Base-by-base conservation (phyloP, 2,113 vertebrate species). In the Plotosus lineatus region DNA sequence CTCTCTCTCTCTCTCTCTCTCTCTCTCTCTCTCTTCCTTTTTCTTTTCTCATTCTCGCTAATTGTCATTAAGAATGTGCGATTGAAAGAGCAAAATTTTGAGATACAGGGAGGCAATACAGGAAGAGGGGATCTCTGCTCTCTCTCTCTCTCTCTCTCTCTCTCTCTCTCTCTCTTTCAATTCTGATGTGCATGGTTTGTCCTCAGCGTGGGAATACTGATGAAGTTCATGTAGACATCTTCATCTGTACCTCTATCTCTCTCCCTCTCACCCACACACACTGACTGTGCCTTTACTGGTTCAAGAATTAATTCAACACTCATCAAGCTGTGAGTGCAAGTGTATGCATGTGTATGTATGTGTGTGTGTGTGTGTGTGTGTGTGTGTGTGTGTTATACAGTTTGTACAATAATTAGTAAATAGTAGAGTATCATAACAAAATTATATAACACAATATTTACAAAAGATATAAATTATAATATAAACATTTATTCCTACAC, bases 361-460 rank as follows among this genome's bases (percentile, higher is more conserved):
- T 81, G 61, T 69, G 77, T 53, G 63, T 56, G 63, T 79, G 77
- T 79, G 48, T 66, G 77, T 77, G 56, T 63, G 75, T 53, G 63
- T 38, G 61, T 68, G 77, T 55, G 21, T 69, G 33, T 68, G 31
- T 61, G 46, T 38, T 8, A 33, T 60, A 60, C 12, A 31, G 11
- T 61, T 61, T 61, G 15, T 63, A 61, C 31, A 61, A 31, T 36
- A 36, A 6, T 36, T 36, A 61, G 7, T 33, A 1, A 28, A 60
- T 33, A 14, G 14, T 28, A 12, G 5, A 28, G 1, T 58, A 14
- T 55, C 2, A 55, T 55, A 61, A 33, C 33, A 3, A 19, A 15
- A 1, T 36, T 38, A 63, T 63, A 19, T 21, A 53, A 3, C 6
- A 19, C 9, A 21, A 19, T 1, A n/a, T n/a, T n/a, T n/a, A n/a